Evolutionary conservation across 2,797 vertebrate genomes (phyloP).

Genomic region (Ptychadena robeensis): DNA sequence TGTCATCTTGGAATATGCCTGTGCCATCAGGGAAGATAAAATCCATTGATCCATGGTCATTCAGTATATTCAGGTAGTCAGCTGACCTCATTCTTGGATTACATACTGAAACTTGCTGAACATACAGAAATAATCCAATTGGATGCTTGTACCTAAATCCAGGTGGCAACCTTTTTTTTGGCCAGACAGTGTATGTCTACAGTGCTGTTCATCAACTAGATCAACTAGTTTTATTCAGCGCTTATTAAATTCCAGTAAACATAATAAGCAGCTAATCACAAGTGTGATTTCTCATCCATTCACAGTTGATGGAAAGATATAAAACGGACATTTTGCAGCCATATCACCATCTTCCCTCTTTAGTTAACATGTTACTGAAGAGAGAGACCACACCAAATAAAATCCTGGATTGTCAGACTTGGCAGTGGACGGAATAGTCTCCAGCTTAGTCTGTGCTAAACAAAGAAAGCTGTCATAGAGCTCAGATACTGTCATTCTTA

Average conservation of each 20-base stretch:
- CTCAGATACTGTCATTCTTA: constrained; percentile 1
- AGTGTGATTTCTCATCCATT: neutral
- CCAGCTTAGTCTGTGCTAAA: constrained; percentile 32
- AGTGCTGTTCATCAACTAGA: neutral
- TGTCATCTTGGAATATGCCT: too few species aligned
- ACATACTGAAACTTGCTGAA: too few species aligned
- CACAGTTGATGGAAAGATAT: neutral
- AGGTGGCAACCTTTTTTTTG: too few species aligned
- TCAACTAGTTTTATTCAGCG: neutral
- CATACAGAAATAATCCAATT: too few species aligned
- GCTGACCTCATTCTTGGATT: too few species aligned
- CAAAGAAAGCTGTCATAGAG: constrained; percentile 21
- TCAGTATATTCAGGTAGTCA: too few species aligned
- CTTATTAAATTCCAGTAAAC: neutral
- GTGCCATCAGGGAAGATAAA: too few species aligned
- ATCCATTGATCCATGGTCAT: too few species aligned
- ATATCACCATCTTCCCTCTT: neutral
- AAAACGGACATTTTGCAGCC: neutral
- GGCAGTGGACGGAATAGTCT: constrained; percentile 24
- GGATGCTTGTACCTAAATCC: too few species aligned
- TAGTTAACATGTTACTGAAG: neutral
- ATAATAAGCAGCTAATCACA: neutral
- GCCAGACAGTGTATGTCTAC: too few species aligned
- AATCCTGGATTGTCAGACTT: neutral
- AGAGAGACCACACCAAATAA: neutral